A percentile compares a stretch with the other conserved stretches of the same genome.
phyloP scores from a whole-genome alignment of 2,797 vertebrate species.

The Nasua narica region DNA sequence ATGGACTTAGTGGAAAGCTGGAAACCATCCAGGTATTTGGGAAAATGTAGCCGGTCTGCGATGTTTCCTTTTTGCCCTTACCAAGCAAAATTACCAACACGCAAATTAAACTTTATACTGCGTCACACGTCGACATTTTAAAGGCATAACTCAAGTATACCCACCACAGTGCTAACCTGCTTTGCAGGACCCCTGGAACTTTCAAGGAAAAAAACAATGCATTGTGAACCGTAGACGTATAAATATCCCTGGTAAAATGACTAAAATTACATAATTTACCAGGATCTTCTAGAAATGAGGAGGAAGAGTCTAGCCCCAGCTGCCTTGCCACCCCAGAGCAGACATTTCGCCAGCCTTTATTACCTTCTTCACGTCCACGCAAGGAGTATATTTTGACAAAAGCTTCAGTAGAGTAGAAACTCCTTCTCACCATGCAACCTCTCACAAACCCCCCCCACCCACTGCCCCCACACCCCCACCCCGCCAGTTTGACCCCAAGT shows the following conservation, averaged over 20 bases:
- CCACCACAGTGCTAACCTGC: background rate
- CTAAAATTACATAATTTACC: background rate
- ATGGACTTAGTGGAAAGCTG: conserved; percentile 39
- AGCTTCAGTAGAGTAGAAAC: conserved; percentile 2
- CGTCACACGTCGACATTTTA: background rate
- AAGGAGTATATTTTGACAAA: conserved; percentile 26
- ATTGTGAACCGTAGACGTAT: background rate
- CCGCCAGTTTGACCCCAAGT: background rate
- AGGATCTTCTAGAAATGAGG: background rate
- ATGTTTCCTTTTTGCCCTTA: conserved; percentile 47
- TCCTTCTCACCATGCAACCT: background rate
- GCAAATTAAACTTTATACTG: conserved; percentile 33
- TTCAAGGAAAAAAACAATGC: background rate
- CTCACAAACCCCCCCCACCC: background rate
- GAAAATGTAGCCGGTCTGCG: conserved; percentile 36
- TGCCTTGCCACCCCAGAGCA: background rate
- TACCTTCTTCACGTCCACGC: background rate
- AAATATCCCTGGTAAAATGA: background rate
- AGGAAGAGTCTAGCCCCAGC: background rate
- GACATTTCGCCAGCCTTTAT: background rate
- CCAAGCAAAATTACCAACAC: conserved; percentile 34
- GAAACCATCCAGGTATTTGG: conserved; percentile 53
- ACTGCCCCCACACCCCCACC: too few species aligned
- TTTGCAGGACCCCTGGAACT: conserved; percentile 20
- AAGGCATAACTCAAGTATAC: conserved; percentile 24